Evolutionary conservation across 2,797 vertebrate species (phyloP), one percentile per base, ranked within the genome.

Genomic region (Chiroxiphia lanceolata): DNA sequence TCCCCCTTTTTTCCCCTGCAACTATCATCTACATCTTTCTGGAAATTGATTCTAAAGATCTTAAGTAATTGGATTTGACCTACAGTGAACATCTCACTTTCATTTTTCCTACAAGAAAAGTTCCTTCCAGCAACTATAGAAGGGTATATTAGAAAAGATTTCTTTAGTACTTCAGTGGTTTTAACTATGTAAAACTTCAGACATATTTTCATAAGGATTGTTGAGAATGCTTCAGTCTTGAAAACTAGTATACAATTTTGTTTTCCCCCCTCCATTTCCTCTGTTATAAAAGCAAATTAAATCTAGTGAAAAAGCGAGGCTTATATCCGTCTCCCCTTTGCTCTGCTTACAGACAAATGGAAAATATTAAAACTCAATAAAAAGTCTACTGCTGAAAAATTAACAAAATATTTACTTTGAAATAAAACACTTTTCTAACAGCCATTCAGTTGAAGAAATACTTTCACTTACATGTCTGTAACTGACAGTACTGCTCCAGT

Each of bases 21-120:
- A 97, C 95, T 95, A 97, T 90, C 38, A 95, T 83, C 94, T 95
- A 91, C 69, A 95, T 95, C 61, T 95, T 97, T 94, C 93, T 88
- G 89, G 54, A 97, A 93, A 72, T 93, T 79, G 54, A 90, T 93
- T 96, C 87, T 84, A 86, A 97, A 96, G 88, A 96, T 83, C 44
- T 89, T 95, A 97, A 90, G 88, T 97, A 96, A 97, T 93, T 97
- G 92, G 91, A 95, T 95, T 96, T 96, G 95, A 97, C 89, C 87
- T 96, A 86, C 87, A 90, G 21, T 77, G 93, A 94, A 85, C 80
- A 83, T 83, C 74, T 96, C 15, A 88, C 51, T 96, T 97, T 93
- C 76, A 59, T 92, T 96, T 97, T 93, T 93, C 80, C 70, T 89
- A 93, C 47, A 86, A 92, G 83, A 70, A 90, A 97, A 94, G n/a